phyloP scores from a whole-genome alignment of 2,113 vertebrate genomes.

The Uria lomvia region DNA sequence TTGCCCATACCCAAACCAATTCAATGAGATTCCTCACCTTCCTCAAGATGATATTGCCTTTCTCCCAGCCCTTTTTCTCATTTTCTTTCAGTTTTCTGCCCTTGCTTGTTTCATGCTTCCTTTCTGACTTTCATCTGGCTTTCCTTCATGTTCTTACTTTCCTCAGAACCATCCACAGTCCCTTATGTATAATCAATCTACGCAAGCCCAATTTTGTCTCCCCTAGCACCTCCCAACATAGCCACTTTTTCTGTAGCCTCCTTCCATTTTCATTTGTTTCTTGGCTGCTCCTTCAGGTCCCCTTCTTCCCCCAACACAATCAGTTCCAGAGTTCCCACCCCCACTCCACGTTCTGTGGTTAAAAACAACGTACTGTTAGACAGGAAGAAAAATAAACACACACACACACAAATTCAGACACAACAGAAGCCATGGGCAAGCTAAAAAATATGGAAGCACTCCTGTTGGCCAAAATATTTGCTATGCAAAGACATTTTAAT shows the following conservation, averaged over 20 bases:
- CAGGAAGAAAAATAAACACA: not conserved
- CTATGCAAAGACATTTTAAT: not conserved
- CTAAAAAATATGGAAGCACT: not conserved
- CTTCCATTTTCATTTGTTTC: not conserved
- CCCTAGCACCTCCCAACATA: not conserved
- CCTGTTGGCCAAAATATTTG: not conserved
- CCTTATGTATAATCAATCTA: not conserved
- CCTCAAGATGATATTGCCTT: not conserved
- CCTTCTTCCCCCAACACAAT: not conserved
- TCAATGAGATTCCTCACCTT: not conserved
- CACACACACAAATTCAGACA: not conserved
- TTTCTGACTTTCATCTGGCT: not conserved
- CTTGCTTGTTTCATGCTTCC: not conserved
- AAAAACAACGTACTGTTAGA: not conserved
- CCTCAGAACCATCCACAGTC: not conserved
- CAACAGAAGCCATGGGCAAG: not conserved
- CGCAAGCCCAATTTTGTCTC: not conserved
- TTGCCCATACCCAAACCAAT: not conserved
- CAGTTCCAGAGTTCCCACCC: not conserved
- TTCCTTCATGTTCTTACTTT: not conserved
- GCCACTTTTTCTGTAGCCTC: not conserved
- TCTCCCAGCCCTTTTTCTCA: not conserved
- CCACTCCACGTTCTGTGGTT: not conserved
- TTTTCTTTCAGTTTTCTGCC: not conserved
- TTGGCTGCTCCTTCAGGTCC: not conserved